Conservation (phyloP, 1,140 invertebrate genomes). For the Nasonia giraulti region DNA sequence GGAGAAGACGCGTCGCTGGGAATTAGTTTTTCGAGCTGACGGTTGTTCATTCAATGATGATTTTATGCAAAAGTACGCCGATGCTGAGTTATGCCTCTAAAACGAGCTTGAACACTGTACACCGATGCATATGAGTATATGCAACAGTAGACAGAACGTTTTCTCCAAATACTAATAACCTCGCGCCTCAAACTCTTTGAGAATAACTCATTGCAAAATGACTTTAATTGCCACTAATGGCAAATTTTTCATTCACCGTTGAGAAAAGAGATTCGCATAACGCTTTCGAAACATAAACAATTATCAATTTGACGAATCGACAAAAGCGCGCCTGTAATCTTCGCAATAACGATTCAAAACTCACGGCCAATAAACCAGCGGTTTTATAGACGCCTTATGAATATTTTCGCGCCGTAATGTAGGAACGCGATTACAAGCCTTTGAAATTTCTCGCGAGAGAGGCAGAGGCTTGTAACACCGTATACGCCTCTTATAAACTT, state of each 20-base stretch:
- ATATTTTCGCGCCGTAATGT: neutral
- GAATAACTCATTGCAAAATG: neutral
- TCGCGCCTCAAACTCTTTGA: too few relatives aligned
- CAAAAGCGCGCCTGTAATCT: neutral
- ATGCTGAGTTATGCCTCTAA: too few relatives aligned
- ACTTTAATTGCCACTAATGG: neutral
- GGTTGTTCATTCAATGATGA: too few relatives aligned
- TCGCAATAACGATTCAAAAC: too few relatives aligned
- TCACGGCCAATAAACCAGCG: neutral
- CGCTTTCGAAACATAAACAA: neutral
- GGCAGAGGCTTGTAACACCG: neutral
- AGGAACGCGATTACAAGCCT: conserved; percentile 9
- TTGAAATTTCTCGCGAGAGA: neutral
- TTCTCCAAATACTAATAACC: too few relatives aligned
- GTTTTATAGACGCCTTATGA: neutral
- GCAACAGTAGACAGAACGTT: too few relatives aligned
- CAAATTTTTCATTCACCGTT: neutral
- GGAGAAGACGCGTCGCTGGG: too few relatives aligned
- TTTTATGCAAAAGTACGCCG: too few relatives aligned
- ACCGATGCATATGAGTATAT: too few relatives aligned
- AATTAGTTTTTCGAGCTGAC: too few relatives aligned
- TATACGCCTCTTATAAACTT: conserved; percentile 33
- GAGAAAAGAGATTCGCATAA: neutral
- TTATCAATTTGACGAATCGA: neutral
- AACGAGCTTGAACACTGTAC: too few relatives aligned